A percentile compares a stretch with the other conserved stretches of the same genome.
Conservation (phyloP, 2,113 vertebrate genomes). For the Zapornia atra region DNA sequence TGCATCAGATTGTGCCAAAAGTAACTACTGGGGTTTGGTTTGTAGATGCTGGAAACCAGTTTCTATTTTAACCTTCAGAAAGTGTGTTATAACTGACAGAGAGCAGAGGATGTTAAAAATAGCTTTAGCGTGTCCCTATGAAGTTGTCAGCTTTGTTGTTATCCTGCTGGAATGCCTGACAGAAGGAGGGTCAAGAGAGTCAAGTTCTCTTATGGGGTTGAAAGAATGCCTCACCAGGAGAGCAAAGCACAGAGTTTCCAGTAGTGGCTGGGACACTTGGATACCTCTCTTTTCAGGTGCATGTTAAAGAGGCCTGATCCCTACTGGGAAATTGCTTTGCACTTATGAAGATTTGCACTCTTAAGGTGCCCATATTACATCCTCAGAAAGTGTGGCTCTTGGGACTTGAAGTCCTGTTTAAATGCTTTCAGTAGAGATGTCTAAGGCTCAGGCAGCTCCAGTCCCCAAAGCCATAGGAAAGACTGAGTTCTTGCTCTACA, state of each 20-base stretch:
- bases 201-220: background rate
- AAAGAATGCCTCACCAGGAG: background rate
- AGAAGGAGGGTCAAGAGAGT: background rate
- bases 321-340: background rate
- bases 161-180: background rate
- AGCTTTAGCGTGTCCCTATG: background rate
- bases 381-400: background rate
- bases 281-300: background rate
- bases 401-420: background rate
- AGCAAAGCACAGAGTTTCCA: background rate
- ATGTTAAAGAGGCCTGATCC: background rate
- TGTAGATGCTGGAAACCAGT: background rate
- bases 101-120: conserved; percentile 20
- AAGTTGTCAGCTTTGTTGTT: background rate
- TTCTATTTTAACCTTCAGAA: conserved; percentile 34
- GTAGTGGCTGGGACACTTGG: background rate
- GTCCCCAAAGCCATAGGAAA: background rate
- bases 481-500: background rate
- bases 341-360: background rate
- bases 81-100: background rate
- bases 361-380: background rate
- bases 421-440: background rate
- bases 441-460: background rate
- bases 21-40: background rate
- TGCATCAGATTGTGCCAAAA: background rate